Evolutionary conservation across 2,797 vertebrate species (phyloP), one percentile per base, ranked within the genome.

Genomic region (Euphonia xanthogaster): DNA sequence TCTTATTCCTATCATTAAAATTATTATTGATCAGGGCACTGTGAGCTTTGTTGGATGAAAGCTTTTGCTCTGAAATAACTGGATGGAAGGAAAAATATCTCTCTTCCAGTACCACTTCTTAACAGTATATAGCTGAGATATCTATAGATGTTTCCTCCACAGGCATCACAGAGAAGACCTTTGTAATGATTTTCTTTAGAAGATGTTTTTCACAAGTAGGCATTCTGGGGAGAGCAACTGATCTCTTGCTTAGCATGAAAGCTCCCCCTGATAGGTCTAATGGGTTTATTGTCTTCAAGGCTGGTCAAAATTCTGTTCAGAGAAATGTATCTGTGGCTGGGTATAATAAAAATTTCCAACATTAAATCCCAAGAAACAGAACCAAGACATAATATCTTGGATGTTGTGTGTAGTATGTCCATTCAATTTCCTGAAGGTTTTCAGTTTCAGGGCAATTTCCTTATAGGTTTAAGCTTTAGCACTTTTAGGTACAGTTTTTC

Each of bases 371-470:
- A 96, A 96, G 90, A 81, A 96, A 93, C 78, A 81, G 57, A 93
- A 81, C 76, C 25, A 61, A 93, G 84, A 88, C 79, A 79, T 85
- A 96, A 91, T 95, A 79, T 74, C 65, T 91, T 83, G 39, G 71
- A 94, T 95, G 85, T 83, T 96, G n/a, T 7, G 6, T 93, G 18
- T 39, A 68, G 53, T 63, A 37, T 96, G 90, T 97, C 93, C 65
- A 74, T 63, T 93, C 96, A 97, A 97, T 98, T 97, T 98, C 97
- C 97, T 96, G 66, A 74, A 93, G 94, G 96, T 97, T 97, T 98
- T 94, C 91, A 78, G 91, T 98, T 98, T 97, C 96, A 96, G 65
- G 53, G 91, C 92, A 97, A 97, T 97, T 98, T 98, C 97, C 97
- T 97, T 79, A 54, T 86, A 84, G 60, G 28, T 96, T 96, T 96